A percentile compares a stretch with the other conserved stretches of the same genome.
phyloP scores from a whole-genome alignment of 2,113 vertebrate species.

The Oophaga pumilio region DNA sequence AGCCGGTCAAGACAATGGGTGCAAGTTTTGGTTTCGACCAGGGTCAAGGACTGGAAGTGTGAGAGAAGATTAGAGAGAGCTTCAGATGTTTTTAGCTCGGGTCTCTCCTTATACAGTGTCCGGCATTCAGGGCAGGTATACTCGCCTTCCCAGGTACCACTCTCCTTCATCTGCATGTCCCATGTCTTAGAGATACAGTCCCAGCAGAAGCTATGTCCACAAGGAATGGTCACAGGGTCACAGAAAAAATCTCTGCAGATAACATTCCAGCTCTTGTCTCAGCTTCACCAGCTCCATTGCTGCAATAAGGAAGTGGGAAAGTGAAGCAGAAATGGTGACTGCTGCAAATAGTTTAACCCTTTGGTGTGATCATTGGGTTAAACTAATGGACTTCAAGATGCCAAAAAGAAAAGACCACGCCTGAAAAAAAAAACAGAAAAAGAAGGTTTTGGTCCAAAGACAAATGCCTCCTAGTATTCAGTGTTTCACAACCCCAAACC shows the following conservation, averaged over 20 bases:
- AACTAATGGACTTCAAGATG: too few relatives aligned
- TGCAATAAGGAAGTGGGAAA: neutral
- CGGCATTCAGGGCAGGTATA: conserved; percentile 57
- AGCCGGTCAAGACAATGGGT: neutral
- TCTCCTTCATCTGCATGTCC: conserved; percentile 21
- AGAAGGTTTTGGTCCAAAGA: too few relatives aligned
- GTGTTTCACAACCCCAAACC: too few relatives aligned
- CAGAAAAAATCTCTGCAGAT: conserved; percentile 57
- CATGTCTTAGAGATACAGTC: conserved; percentile 46
- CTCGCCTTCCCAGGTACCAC: neutral
- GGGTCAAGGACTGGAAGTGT: neutral
- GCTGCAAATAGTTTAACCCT: too few relatives aligned
- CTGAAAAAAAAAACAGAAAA: too few relatives aligned
- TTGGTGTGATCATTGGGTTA: too few relatives aligned
- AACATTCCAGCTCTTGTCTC: conserved; percentile 57
- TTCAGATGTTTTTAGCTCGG: conserved; percentile 45
- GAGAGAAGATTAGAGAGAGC: conserved; percentile 39
- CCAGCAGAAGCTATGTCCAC: conserved; percentile 61
- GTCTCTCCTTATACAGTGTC: conserved; percentile 5
- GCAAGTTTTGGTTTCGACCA: neutral
- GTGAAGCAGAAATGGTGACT: neutral
- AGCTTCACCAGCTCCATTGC: conserved; percentile 34
- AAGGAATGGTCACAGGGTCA: conserved; percentile 53
- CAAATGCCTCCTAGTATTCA: too few relatives aligned
- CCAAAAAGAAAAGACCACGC: too few relatives aligned